These are phyloP conservation scores for Actinemys pallida DNA, from an alignment of 2,113 vertebrate genomes.

Conservation along the genomic window DNA sequence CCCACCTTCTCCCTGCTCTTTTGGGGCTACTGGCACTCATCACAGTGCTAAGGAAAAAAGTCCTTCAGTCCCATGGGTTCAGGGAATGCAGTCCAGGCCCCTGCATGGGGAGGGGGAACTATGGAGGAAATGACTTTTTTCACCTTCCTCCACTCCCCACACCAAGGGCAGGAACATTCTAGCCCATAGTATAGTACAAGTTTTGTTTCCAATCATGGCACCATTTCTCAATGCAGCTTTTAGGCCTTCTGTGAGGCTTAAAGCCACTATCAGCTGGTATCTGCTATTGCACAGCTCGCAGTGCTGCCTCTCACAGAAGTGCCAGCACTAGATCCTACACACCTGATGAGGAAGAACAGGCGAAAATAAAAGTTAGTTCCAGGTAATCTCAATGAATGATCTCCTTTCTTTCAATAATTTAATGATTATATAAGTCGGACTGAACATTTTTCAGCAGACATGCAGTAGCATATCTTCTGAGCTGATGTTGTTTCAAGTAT, in stretches of 20 bases:
- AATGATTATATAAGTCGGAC: not conserved
- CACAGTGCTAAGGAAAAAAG: not conserved
- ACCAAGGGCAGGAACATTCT: not conserved
- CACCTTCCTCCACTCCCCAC: not conserved
- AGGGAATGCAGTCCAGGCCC: not conserved
- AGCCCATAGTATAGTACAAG: not conserved
- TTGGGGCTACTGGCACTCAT: not conserved
- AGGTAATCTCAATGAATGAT: not conserved
- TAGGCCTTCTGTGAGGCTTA: not conserved
- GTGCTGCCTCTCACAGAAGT: not conserved
- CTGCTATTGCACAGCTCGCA: accelerated
- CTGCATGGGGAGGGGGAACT: not conserved
- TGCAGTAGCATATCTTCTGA: accelerated
- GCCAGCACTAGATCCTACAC: not conserved
- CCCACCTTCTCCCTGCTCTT: not conserved
- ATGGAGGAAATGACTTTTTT: not conserved
- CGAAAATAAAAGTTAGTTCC: not conserved
- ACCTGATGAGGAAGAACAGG: not conserved
- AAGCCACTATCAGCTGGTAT: not conserved
- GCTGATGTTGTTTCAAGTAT: not conserved
- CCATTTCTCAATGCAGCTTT: not conserved
- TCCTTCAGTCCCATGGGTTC: not conserved
- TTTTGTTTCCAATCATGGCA: not conserved
- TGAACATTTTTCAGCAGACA: not conserved
- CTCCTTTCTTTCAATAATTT: not conserved